Evolutionary conservation across 2,888 invertebrate species (phyloP).

Genomic region (Caenorhabditis sp.): DNA sequence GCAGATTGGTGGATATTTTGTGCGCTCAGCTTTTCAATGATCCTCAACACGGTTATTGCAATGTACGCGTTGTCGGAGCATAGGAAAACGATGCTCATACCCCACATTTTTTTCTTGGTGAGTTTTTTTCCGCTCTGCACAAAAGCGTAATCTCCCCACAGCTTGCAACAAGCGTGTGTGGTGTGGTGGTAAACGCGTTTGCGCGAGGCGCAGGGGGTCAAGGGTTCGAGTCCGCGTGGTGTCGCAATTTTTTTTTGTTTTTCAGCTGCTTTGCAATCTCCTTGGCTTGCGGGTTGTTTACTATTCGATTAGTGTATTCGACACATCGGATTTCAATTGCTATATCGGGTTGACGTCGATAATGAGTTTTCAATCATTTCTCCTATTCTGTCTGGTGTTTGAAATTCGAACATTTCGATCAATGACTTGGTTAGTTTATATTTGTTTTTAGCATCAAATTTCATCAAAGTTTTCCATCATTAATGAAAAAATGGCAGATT

Average conservation of each 20-base stretch:
- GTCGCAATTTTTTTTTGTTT: no score
- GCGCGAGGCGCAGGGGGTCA: no score
- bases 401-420: constrained; percentile 42
- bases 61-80: constrained; percentile 60
- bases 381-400: constrained; percentile 39
- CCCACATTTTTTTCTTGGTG: constrained; percentile 60
- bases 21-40: constrained; percentile 52
- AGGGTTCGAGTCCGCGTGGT: no score
- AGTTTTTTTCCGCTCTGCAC: not conserved
- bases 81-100: constrained; percentile 46
- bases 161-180: no score
- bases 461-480: no score
- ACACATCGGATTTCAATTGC: constrained; percentile 46
- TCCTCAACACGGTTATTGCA: constrained; percentile 55
- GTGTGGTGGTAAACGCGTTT: no score
- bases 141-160: no score
- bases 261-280: constrained; percentile 39
- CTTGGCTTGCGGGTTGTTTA: constrained; percentile 21
- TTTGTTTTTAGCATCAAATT: no score
- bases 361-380: constrained; percentile 32
- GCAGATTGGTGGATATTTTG: constrained; percentile 54
- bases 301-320: constrained; percentile 35
- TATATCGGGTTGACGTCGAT: constrained; percentile 38
- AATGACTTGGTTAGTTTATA: constrained; percentile 30
- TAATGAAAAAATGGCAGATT: no score